phyloP scores from a whole-genome alignment of 2,113 vertebrate species.

The Elephas maximus region DNA sequence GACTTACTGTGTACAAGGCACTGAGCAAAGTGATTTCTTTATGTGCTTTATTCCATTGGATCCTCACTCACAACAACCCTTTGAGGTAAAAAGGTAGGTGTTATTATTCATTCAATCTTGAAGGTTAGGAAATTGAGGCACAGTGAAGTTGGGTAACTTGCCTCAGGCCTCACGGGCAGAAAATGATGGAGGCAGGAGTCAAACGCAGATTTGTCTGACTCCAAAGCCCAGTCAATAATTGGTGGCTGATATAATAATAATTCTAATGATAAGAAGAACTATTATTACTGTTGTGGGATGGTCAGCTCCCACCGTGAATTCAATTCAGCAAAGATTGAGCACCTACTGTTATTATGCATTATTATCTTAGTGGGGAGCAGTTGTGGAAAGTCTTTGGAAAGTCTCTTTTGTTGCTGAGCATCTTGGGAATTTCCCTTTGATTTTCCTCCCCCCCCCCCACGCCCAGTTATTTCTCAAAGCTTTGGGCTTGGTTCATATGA shows the following conservation, averaged over 20 bases:
- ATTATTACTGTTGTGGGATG: constrained; percentile 5
- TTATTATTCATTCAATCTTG: constrained; percentile 31
- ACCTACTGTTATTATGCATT: constrained; percentile 31
- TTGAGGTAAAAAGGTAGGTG: not conserved
- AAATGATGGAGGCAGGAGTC: constrained; percentile 9
- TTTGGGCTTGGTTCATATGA: constrained; percentile 61
- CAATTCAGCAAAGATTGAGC: constrained; percentile 40
- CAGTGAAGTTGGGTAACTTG: constrained; percentile 52
- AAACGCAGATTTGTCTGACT: constrained; percentile 32
- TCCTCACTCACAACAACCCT: not conserved
- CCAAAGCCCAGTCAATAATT: constrained; percentile 18
- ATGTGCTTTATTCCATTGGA: not conserved
- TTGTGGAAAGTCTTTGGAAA: constrained; percentile 58
- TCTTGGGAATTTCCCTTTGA: constrained; percentile 69
- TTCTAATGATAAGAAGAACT: constrained; percentile 40
- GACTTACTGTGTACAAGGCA: not conserved
- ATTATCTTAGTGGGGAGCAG: constrained; percentile 26
- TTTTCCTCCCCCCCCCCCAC: not conserved
- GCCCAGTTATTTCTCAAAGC: constrained; percentile 74
- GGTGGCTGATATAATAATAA: not conserved
- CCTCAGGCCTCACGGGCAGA: constrained; percentile 24
- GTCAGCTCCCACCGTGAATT: constrained; percentile 19
- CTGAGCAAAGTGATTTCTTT: not conserved
- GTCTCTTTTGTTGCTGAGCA: constrained; percentile 18
- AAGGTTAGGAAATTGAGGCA: not conserved